These are phyloP conservation scores for Macrobrachium nipponense DNA, from an alignment of 1,140 invertebrate genomes.

Conservation along the genomic window DNA sequence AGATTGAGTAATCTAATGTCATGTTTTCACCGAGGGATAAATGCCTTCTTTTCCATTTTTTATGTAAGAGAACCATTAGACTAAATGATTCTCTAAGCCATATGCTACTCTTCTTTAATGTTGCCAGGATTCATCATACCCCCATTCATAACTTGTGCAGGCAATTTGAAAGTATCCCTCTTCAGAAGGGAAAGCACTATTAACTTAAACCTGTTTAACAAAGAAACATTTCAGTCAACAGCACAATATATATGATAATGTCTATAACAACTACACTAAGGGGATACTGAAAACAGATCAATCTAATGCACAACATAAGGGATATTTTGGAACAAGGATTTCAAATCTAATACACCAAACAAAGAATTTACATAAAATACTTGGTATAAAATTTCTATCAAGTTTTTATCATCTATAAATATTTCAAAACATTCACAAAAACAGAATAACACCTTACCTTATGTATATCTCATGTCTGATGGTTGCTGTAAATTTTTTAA, in stretches of 20 bases:
- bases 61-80: too few relatives aligned
- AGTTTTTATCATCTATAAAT: background rate
- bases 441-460: constrained; percentile 37
- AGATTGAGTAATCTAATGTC: too few relatives aligned
- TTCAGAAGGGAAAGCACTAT: constrained; percentile 47
- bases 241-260: background rate
- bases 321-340: too few relatives aligned
- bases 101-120: constrained; percentile 48
- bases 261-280: background rate
- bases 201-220: constrained; percentile 39
- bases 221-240: background rate
- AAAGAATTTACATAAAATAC: background rate
- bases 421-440: background rate
- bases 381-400: background rate
- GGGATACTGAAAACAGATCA: background rate
- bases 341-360: too few relatives aligned
- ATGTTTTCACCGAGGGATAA: too few relatives aligned
- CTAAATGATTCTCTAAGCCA: too few relatives aligned
- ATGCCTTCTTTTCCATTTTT: too few relatives aligned
- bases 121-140: constrained; percentile 50
- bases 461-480: constrained; percentile 82
- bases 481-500: constrained; percentile 92
- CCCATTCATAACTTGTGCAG: constrained; percentile 51
- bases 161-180: constrained; percentile 50
- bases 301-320: too few relatives aligned